Conservation (phyloP, 2,797 vertebrate genomes). For the Hylomyscus alleni region DNA sequence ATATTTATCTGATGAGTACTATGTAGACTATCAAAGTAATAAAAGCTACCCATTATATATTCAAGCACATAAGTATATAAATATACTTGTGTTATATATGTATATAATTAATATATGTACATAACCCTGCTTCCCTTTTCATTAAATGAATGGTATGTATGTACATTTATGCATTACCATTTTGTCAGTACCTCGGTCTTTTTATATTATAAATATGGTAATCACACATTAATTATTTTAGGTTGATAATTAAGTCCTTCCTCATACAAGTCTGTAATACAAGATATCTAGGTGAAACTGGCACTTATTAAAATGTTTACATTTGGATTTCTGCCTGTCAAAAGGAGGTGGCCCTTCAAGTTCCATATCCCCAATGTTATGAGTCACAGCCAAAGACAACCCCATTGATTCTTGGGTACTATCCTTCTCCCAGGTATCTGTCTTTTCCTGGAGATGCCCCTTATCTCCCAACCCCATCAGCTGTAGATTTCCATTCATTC, state of each 20-base stretch:
- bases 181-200: background rate
- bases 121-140: background rate
- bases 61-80: background rate
- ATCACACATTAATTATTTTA: background rate
- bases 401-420: too few relatives aligned
- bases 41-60: background rate
- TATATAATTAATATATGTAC: background rate
- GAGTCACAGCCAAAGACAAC: too few relatives aligned
- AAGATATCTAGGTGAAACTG: background rate
- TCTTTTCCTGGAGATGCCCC: too few relatives aligned
- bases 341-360: too few relatives aligned
- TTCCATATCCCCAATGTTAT: too few relatives aligned
- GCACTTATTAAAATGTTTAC: background rate
- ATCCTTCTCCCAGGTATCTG: too few relatives aligned
- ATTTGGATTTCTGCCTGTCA: too few relatives aligned
- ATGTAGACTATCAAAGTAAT: conserved; percentile 6
- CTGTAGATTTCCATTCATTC: too few relatives aligned
- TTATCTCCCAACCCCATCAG: too few relatives aligned
- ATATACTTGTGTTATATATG: conserved; percentile 1
- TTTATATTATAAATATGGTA: background rate
- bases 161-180: background rate
- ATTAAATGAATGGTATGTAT: conserved; percentile 2
- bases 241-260: conserved; percentile 6
- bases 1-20: conserved; percentile 17
- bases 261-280: background rate